Evolutionary conservation across 2,797 vertebrate genomes (phyloP).

Genomic region (Moxostoma hubbsi): DNA sequence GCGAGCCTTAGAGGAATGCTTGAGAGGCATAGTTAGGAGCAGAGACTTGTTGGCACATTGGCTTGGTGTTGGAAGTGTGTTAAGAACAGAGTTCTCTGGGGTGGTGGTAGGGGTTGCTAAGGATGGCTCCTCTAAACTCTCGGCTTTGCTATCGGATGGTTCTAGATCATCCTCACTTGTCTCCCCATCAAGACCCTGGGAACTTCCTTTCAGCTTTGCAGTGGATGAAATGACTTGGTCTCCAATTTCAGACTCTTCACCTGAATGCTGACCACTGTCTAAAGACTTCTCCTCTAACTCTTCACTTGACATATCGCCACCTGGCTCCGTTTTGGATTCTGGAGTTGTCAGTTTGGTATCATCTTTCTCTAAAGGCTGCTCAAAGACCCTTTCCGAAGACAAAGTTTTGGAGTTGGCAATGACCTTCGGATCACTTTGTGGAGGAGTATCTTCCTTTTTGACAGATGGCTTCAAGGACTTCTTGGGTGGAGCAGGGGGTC

Average conservation of each 20-base stretch:
- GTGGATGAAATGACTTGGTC: conserved; percentile 65
- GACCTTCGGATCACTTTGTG: conserved; percentile 3
- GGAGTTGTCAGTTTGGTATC: conserved; percentile 13
- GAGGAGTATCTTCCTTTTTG: conserved; percentile 26
- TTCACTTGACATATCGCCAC: conserved; percentile 44
- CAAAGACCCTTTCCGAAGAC: neutral
- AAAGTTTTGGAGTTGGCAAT: neutral
- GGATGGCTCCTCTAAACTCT: neutral
- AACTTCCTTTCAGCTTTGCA: conserved; percentile 62
- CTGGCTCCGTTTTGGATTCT: conserved; percentile 38
- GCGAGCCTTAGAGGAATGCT: conserved; percentile 56
- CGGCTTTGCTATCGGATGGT: conserved; percentile 45
- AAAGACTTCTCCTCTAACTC: conserved; percentile 81
- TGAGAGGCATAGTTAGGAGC: conserved; percentile 62
- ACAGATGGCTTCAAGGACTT: conserved; percentile 49
- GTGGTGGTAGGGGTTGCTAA: conserved; percentile 22
- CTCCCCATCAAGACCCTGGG: conserved; percentile 68
- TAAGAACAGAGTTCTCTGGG: conserved; percentile 16
- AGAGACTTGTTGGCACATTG: conserved; percentile 24
- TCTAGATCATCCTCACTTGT: conserved; percentile 58
- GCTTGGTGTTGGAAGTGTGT: neutral
- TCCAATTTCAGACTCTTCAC: conserved; percentile 67
- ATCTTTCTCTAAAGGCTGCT: conserved; percentile 7
- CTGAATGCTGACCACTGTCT: conserved; percentile 77
- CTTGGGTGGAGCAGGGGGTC: conserved; percentile 56